Conservation (phyloP, 2,113 vertebrate species). For the Carettochelys insculpta region DNA sequence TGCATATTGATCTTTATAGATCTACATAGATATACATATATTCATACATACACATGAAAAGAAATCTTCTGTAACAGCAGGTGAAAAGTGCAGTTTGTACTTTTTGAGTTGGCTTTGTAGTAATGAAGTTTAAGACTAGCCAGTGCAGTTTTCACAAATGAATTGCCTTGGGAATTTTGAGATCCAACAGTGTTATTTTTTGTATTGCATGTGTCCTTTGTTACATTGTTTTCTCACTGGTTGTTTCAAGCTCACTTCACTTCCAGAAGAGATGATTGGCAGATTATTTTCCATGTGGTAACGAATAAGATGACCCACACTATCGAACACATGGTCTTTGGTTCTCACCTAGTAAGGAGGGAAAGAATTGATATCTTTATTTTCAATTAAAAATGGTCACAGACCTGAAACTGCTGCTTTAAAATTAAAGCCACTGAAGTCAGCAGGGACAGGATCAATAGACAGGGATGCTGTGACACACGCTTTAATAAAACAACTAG, state of each 20-base stretch:
- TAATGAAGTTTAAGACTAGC: slow-evolving; percentile 10
- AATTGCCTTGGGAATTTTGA: slow-evolving; percentile 21
- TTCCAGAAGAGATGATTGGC: slow-evolving; percentile 90
- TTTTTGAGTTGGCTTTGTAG: slow-evolving; percentile 34
- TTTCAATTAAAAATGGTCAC: background rate
- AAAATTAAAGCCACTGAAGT: background rate
- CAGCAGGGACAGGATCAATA: background rate
- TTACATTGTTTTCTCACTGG: slow-evolving; percentile 80
- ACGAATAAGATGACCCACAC: slow-evolving; percentile 88
- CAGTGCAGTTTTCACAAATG: background rate
- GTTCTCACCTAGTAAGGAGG: slow-evolving; percentile 86
- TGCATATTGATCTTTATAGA: slow-evolving; percentile 49
- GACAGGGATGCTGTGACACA: background rate
- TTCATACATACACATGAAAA: slow-evolving; percentile 57
- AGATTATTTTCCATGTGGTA: slow-evolving; percentile 92
- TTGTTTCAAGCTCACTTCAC: slow-evolving; percentile 88
- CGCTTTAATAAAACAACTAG: background rate
- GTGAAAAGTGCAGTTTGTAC: slow-evolving; percentile 61
- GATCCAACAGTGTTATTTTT: slow-evolving; percentile 60
- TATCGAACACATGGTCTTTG: slow-evolving; percentile 88
- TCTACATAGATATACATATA: slow-evolving; percentile 69
- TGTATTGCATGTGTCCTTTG: slow-evolving; percentile 51
- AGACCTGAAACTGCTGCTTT: background rate
- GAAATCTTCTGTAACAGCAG: slow-evolving; percentile 50
- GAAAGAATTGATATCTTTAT: slow-evolving; percentile 37